Conservation (phyloP, 2,113 vertebrate genomes). For the Micronycteris hirsuta region DNA sequence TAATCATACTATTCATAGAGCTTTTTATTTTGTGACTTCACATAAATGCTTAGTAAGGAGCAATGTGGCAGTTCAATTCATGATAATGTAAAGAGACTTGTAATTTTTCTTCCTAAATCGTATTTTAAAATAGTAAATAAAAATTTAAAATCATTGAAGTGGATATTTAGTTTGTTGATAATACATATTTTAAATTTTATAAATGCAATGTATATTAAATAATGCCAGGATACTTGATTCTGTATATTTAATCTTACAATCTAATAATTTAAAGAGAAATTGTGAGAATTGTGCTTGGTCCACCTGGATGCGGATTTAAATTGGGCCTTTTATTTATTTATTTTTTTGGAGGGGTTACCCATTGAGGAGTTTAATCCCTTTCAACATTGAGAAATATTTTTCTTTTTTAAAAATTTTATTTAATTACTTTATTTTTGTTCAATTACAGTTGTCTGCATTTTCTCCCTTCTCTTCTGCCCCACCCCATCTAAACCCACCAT, state of each 20-base stretch:
- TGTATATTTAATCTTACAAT: background rate
- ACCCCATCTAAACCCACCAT: too few species aligned
- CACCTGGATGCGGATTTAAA: background rate
- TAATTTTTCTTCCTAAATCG: background rate
- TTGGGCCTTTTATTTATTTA: too few species aligned
- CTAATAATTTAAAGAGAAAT: background rate
- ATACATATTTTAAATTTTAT: background rate
- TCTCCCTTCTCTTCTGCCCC: too few species aligned
- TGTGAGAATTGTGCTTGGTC: background rate
- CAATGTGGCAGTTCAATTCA: background rate
- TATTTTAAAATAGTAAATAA: constrained; percentile 8
- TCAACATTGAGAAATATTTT: too few species aligned
- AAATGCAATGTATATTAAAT: background rate
- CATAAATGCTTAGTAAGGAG: background rate
- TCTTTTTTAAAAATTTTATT: too few species aligned
- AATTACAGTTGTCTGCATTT: too few species aligned
- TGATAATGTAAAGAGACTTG: background rate
- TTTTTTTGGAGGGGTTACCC: too few species aligned
- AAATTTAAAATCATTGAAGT: background rate
- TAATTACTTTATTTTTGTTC: too few species aligned
- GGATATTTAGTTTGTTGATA: constrained; percentile 17
- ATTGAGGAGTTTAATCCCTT: too few species aligned
- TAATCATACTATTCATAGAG: background rate
- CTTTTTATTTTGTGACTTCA: background rate
- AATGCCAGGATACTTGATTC: background rate